Evolutionary conservation across 2,888 invertebrate species (phyloP).

Genomic region (Willowsia nigromaculata): DNA sequence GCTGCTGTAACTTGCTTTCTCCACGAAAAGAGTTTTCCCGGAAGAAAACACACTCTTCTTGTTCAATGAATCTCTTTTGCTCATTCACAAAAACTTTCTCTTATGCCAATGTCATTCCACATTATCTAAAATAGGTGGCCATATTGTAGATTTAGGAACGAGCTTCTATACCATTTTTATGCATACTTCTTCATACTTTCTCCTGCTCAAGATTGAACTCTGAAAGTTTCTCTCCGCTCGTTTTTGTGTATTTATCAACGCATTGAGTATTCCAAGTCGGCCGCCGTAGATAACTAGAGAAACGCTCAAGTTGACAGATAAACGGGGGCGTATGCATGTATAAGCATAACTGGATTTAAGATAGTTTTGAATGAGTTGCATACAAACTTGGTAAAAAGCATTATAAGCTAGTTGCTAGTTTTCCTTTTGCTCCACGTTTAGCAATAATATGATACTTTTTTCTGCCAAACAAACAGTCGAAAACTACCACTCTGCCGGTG

Average conservation of each 20-base stretch:
- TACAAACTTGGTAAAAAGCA: slow-evolving; percentile 4
- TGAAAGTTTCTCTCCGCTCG: not conserved
- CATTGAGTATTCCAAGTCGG: not conserved
- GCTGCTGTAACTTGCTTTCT: not conserved
- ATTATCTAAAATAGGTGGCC: not conserved
- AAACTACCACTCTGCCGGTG: not conserved
- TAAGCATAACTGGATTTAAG: slow-evolving; percentile 38
- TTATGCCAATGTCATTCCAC: slow-evolving; percentile 17
- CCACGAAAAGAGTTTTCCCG: not conserved
- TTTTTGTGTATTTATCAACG: not conserved
- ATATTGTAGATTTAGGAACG: not conserved
- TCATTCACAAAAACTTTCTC: not conserved
- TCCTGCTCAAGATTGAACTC: not conserved
- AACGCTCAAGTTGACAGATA: slow-evolving; percentile 45
- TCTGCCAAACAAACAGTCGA: slow-evolving; percentile 32
- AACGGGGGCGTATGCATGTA: slow-evolving; percentile 32
- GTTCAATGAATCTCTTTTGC: not conserved
- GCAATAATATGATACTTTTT: not conserved
- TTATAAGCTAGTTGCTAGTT: not conserved
- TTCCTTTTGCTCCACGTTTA: not conserved
- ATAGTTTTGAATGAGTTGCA: slow-evolving; percentile 49
- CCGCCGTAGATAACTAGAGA: slow-evolving; percentile 22
- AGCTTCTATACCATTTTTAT: not conserved
- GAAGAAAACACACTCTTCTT: not conserved
- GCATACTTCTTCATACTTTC: not conserved